Conservation (phyloP, 2,797 vertebrate species). For the Chloroceryle inda region DNA sequence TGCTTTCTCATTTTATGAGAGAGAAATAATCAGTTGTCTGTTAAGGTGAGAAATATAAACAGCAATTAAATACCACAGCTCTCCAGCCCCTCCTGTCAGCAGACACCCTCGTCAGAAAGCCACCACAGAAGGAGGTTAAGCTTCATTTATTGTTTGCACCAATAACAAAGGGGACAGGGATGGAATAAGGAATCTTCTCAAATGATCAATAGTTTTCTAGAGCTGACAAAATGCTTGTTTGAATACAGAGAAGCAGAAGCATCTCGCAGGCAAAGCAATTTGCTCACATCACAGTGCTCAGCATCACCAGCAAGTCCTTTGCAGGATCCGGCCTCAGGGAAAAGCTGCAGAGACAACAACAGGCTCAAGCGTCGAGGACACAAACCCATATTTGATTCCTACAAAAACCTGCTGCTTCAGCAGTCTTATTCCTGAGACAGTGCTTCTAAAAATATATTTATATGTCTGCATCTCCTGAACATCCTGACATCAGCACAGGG, state of each 20-base stretch:
- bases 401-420: not conserved
- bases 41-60: constrained; percentile 59
- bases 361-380: accelerated
- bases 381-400: not conserved
- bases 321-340: not conserved
- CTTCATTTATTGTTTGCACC: not conserved
- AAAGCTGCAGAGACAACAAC: not conserved
- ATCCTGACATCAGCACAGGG: not conserved
- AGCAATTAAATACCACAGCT: constrained; percentile 49
- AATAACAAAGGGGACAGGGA: not conserved
- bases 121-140: not conserved
- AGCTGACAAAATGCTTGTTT: not conserved
- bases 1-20: constrained; percentile 48
- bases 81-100: not conserved
- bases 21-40: constrained; percentile 49
- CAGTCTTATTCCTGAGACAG: not conserved
- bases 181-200: not conserved
- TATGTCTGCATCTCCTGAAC: not conserved
- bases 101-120: not conserved
- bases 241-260: not conserved
- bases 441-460: not conserved
- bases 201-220: not conserved
- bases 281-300: accelerated
- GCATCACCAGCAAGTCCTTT: not conserved
- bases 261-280: not conserved